A percentile compares a stretch with the other conserved stretches of the same genome.
These are phyloP conservation scores for Drosophila rufa DNA, from an alignment of 1,140 invertebrate species.

Conservation along the genomic window DNA sequence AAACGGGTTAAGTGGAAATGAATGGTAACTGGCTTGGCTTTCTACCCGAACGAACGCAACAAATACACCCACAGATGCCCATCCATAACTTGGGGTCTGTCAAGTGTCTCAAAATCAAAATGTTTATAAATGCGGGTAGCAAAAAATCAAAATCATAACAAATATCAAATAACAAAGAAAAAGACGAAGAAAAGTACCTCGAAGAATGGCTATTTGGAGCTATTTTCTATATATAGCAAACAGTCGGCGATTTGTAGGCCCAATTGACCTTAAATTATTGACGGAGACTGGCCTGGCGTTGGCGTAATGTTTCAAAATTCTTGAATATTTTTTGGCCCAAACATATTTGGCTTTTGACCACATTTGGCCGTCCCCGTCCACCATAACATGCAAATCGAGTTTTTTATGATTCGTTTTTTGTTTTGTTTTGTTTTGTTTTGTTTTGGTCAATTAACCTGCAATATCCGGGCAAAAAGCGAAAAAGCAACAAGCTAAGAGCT, in stretches of 20 bases:
- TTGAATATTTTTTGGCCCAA: slow-evolving; percentile 19
- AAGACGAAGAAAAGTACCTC: slow-evolving; percentile 8
- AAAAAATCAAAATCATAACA: not conserved
- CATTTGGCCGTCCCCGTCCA: slow-evolving; percentile 27
- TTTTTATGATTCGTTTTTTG: slow-evolving; percentile 14
- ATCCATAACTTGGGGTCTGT: slow-evolving; percentile 23
- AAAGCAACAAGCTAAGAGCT: not conserved
- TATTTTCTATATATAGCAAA: slow-evolving; percentile 43
- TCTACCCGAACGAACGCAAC: slow-evolving; percentile 24
- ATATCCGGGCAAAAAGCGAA: slow-evolving; percentile 44
- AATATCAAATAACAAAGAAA: not conserved
- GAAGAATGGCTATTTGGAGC: slow-evolving; percentile 43
- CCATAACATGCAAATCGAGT: slow-evolving; percentile 49
- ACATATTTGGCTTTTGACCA: slow-evolving; percentile 44
- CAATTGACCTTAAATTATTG: slow-evolving; percentile 60
- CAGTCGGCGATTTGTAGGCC: slow-evolving; percentile 27
- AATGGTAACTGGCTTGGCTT: slow-evolving; percentile 33
- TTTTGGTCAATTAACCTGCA: slow-evolving; percentile 55
- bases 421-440: too few species aligned
- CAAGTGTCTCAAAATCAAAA: slow-evolving; percentile 24
- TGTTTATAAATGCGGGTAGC: slow-evolving; percentile 34
- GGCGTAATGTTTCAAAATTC: slow-evolving; percentile 60
- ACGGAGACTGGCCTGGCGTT: slow-evolving; percentile 18
- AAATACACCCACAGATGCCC: slow-evolving; percentile 45
- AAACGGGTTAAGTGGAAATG: slow-evolving; percentile 37